A percentile compares a stretch with the other conserved stretches of the same genome.
phyloP scores from a whole-genome alignment of 1,140 invertebrate genomes.

The Drosophila sulfurigaster region DNA sequence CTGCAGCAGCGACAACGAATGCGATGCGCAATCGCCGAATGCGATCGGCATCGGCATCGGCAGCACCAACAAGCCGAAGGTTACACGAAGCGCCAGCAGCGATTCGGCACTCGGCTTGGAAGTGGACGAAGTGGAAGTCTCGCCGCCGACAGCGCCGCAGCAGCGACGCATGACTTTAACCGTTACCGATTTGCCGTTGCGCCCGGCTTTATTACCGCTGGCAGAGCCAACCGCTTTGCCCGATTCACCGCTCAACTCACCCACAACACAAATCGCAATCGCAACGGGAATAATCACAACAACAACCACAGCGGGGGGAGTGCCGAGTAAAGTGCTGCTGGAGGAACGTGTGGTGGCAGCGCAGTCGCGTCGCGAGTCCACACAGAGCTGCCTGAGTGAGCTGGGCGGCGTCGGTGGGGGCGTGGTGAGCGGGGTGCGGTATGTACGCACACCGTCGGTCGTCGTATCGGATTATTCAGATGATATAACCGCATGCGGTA shows the following conservation, averaged over 20 bases:
- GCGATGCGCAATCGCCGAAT: slow-evolving; percentile 28
- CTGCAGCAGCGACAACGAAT: slow-evolving; percentile 77
- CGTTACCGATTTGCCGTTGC: slow-evolving; percentile 77
- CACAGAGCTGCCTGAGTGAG: slow-evolving; percentile 76
- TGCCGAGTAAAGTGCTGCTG: slow-evolving; percentile 81
- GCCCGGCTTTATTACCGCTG: slow-evolving; percentile 74
- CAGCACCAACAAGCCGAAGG: slow-evolving; percentile 54
- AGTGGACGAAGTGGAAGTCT: slow-evolving; percentile 65
- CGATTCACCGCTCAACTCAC: slow-evolving; percentile 66
- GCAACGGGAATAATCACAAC: not conserved
- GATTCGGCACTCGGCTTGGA: slow-evolving; percentile 81
- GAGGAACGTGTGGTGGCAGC: slow-evolving; percentile 77
- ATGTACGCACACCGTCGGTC: slow-evolving; percentile 91
- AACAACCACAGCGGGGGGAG: slow-evolving; percentile 16
- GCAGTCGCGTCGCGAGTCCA: slow-evolving; percentile 73
- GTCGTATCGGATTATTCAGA: slow-evolving; percentile 94
- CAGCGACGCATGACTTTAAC: slow-evolving; percentile 79
- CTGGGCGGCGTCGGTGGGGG: slow-evolving; percentile 57
- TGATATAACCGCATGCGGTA: slow-evolving; percentile 88
- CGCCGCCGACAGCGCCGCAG: slow-evolving; percentile 19
- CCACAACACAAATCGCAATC: slow-evolving; percentile 35
- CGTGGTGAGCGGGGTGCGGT: slow-evolving; percentile 84
- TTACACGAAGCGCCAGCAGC: slow-evolving; percentile 79
- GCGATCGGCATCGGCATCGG: slow-evolving; percentile 63
- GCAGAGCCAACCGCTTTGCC: slow-evolving; percentile 80